Conservation (phyloP, 2,797 vertebrate genomes). For the Siniperca undulata region DNA sequence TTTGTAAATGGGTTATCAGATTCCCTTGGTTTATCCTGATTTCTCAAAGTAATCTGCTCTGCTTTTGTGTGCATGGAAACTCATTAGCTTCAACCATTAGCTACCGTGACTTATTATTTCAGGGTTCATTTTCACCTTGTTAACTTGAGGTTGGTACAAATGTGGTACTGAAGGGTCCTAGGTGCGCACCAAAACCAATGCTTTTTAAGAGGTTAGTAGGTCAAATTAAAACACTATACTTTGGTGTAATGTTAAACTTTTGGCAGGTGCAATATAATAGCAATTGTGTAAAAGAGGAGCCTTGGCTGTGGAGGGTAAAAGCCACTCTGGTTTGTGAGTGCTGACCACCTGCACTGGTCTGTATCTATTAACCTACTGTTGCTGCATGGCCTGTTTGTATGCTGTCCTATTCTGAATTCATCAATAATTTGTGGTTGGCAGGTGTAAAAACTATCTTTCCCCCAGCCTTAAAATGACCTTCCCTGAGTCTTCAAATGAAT, state of each 20-base stretch:
- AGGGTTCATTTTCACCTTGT: neutral
- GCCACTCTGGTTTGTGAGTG: conserved; percentile 13
- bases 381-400: neutral
- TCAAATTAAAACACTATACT: neutral
- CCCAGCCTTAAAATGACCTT: neutral
- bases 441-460: neutral
- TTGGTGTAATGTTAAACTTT: too few species aligned
- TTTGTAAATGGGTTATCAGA: too few species aligned
- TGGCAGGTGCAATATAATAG: too few species aligned
- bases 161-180: neutral
- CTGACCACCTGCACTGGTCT: neutral
- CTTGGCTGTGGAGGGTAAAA: neutral
- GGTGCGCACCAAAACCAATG: neutral
- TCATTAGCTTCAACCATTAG: neutral
- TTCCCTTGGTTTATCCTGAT: neutral
- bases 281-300: too few species aligned
- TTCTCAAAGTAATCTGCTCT: neutral
- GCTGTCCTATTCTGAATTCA: neutral
- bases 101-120: neutral
- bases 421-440: neutral
- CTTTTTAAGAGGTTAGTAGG: neutral
- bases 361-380: conserved; percentile 3
- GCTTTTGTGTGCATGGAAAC: neutral
- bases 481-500: neutral
- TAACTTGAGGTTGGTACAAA: neutral